Base-by-base conservation (phyloP, 2,113 vertebrate species). In the Hemicordylus capensis region DNA sequence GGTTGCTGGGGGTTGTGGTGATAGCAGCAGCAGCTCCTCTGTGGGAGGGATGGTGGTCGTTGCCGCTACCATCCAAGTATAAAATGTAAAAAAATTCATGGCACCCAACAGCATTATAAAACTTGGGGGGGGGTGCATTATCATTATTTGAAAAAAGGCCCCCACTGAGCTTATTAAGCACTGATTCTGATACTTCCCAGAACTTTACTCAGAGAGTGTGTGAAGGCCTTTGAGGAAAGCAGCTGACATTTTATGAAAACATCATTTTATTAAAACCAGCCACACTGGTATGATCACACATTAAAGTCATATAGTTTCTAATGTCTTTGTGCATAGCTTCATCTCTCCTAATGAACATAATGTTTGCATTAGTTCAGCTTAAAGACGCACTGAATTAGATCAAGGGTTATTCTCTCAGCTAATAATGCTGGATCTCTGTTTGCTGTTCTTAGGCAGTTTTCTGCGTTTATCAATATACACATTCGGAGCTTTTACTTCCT, bases 141-240 rank as follows among this genome's bases (percentile, higher is more conserved):
- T n/a, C n/a, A n/a, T n/a, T n/a, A n/a, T n/a, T n/a, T n/a, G n/a
- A n/a, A n/a, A n/a, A n/a, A n/a, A n/a, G n/a, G n/a, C n/a, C n/a
- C n/a, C n/a, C n/a, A n/a, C n/a, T n/a, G n/a, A n/a, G n/a, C n/a
- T n/a, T n/a, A n/a, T n/a, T n/a, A n/a, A n/a, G n/a, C n/a, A n/a
- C n/a, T n/a, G n/a, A n/a, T n/a, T n/a, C n/a, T n/a, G n/a, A n/a
- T n/a, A n/a, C n/a, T n/a, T 88, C 44, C 46, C 44, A 88, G 61
- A 34, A 89, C 84, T 22, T 1, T 3, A 39, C 92, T 84, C 66
- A 80, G 76, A 46, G 76, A 72, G 1, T n/a, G n/a, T n/a, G n/a
- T n/a, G n/a, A n/a, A n/a, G 3, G 6, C 80, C 89, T 78, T 85
- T 75, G 79, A 83, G 22, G 64, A 85, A 94, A 94, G 85, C 44